Conservation (phyloP, 2,888 invertebrate species). For the Eledona agricola region DNA sequence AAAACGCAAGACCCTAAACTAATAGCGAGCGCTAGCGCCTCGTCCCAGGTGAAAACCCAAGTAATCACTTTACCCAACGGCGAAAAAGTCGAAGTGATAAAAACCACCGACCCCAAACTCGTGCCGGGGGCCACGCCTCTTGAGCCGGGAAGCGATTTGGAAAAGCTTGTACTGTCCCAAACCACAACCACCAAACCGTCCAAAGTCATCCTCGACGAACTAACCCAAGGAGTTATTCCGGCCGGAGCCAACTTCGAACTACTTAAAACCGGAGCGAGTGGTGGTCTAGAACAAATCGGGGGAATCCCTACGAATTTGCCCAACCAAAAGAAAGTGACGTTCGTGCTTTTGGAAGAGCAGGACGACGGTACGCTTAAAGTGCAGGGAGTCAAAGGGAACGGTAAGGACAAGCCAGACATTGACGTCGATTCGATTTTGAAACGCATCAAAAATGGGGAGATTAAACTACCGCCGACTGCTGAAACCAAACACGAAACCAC, state of each 20-base stretch:
- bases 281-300: conserved; percentile 76
- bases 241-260: conserved; percentile 83
- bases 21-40: conserved; percentile 52
- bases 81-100: conserved; percentile 60
- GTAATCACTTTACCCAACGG: conserved; percentile 58
- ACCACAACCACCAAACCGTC: conserved; percentile 67
- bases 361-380: conserved; percentile 86
- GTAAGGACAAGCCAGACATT: conserved; percentile 74
- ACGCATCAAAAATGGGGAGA: conserved; percentile 82
- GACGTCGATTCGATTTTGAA: conserved; percentile 84
- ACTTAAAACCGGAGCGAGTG: conserved; percentile 78
- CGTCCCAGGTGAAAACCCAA: conserved; percentile 51
- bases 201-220: conserved; percentile 75
- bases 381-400: conserved; percentile 83
- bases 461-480: conserved; percentile 71
- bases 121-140: conserved; percentile 65
- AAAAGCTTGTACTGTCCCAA: conserved; percentile 58
- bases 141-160: conserved; percentile 56
- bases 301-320: conserved; percentile 69
- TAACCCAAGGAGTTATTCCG: conserved; percentile 82
- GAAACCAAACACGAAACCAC: conserved; percentile 39
- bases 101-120: conserved; percentile 75
- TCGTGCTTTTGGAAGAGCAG: conserved; percentile 86
- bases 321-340: conserved; percentile 82
- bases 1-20: conserved; percentile 59